Evolutionary conservation across 2,888 invertebrate genomes (phyloP).

Genomic region (Brenthis daphne): DNA sequence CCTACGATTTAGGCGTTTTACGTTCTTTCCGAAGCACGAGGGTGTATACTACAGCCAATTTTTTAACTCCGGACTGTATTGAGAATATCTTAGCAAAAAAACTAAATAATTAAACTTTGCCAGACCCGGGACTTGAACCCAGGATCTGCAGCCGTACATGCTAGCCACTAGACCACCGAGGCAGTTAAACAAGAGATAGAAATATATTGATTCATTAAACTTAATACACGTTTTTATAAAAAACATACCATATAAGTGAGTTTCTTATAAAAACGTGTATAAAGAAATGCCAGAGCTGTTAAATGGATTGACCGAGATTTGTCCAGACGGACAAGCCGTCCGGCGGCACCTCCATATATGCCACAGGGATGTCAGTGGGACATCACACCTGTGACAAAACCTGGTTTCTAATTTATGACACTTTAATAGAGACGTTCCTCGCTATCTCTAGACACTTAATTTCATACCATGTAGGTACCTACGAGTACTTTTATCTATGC

Average conservation of each 20-base stretch:
- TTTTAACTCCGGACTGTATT: too few relatives aligned
- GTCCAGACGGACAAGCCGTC: constrained; percentile 33
- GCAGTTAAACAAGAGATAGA: neutral
- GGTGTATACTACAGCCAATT: too few relatives aligned
- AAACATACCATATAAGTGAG: constrained; percentile 14
- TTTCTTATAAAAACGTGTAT: constrained; percentile 27
- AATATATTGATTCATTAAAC: constrained; percentile 27
- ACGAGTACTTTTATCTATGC: too few relatives aligned
- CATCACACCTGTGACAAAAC: constrained; percentile 48
- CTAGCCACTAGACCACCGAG: too few relatives aligned
- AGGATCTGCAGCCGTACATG: too few relatives aligned
- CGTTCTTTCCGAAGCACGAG: too few relatives aligned
- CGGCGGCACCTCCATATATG: constrained; percentile 36
- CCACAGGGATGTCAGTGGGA: constrained; percentile 40
- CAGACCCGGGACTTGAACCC: too few relatives aligned
- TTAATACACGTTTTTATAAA: neutral
- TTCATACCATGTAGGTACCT: neutral
- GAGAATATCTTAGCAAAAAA: too few relatives aligned
- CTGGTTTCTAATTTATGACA: constrained; percentile 49
- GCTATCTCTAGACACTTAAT: constrained; percentile 12
- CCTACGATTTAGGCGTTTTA: too few relatives aligned
- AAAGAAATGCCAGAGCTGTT: constrained; percentile 28
- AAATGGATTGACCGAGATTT: constrained; percentile 42
- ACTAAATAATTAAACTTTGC: too few relatives aligned
- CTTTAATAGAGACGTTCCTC: constrained; percentile 25